phyloP scores from a whole-genome alignment of 2,797 vertebrate genomes.

The Silurus lanzhouensis region DNA sequence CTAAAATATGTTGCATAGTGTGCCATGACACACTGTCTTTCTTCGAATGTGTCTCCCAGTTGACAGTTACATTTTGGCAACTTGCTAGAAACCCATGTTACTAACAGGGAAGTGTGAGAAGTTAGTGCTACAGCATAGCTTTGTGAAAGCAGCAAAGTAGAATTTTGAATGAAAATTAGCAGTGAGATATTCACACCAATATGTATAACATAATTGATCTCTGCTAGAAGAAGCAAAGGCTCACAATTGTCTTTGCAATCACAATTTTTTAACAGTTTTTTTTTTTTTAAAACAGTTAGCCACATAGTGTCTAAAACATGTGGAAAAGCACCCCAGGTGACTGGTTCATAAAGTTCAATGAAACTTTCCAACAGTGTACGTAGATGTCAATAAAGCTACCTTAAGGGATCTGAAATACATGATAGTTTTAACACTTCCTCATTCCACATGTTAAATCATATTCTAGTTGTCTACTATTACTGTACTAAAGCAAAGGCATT shows the following conservation, averaged over 20 bases:
- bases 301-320: neutral
- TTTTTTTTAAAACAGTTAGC: neutral
- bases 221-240: neutral
- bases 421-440: neutral
- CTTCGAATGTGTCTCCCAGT: constrained; percentile 1
- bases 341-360: neutral
- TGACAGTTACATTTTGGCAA: constrained; percentile 1
- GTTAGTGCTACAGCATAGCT: neutral
- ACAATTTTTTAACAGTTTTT: no score
- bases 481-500: neutral
- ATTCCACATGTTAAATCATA: constrained; percentile 14
- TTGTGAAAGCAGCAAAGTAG: neutral
- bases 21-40: constrained; percentile 1
- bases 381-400: neutral
- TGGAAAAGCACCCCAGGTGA: neutral
- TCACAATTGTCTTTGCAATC: neutral
- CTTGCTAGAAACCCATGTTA: neutral
- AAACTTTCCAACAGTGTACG: neutral
- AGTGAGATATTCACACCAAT: neutral
- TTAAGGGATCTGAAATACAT: neutral
- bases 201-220: neutral
- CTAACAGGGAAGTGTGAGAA: neutral
- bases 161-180: neutral
- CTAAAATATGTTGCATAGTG: constrained; percentile 29
- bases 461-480: neutral